Evolutionary conservation across 2,888 invertebrate species (phyloP).

Genomic region (Diachrysia chrysitis): DNA sequence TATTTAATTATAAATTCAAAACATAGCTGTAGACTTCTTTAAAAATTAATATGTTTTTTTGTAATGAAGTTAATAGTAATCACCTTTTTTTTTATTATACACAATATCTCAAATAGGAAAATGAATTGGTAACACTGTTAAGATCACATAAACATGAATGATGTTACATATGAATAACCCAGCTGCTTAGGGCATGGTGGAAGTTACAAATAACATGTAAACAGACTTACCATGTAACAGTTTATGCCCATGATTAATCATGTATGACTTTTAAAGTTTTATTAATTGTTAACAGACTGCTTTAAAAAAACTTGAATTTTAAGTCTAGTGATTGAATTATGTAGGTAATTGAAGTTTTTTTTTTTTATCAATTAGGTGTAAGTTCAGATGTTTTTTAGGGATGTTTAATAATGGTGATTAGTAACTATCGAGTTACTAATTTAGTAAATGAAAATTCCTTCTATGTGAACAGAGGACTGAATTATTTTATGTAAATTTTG

Average conservation of each 20-base stretch:
- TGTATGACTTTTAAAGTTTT: not conserved
- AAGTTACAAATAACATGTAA: slow-evolving; percentile 31
- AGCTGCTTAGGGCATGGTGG: slow-evolving; percentile 41
- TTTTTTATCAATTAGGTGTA: too few species aligned
- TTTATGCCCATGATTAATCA: too few species aligned
- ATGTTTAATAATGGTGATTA: not conserved
- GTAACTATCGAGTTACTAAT: not conserved
- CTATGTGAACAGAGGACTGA: too few species aligned
- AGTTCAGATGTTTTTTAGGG: not conserved
- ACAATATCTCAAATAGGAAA: too few species aligned
- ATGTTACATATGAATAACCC: slow-evolving; percentile 41
- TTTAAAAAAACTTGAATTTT: not conserved
- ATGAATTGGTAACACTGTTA: too few species aligned
- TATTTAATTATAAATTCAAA: too few species aligned
- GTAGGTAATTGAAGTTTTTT: not conserved
- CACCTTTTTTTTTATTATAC: too few species aligned
- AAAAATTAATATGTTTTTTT: too few species aligned
- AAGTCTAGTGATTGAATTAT: not conserved
- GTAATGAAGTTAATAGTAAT: too few species aligned
- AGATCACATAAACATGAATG: not conserved
- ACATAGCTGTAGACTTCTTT: too few species aligned
- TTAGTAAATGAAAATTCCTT: too few species aligned
- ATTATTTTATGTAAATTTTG: too few species aligned
- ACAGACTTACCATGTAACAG: not conserved
- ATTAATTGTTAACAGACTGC: not conserved